Base-by-base conservation (phyloP, 2,888 invertebrate genomes). In the Hydrotaea diabolus region DNA sequence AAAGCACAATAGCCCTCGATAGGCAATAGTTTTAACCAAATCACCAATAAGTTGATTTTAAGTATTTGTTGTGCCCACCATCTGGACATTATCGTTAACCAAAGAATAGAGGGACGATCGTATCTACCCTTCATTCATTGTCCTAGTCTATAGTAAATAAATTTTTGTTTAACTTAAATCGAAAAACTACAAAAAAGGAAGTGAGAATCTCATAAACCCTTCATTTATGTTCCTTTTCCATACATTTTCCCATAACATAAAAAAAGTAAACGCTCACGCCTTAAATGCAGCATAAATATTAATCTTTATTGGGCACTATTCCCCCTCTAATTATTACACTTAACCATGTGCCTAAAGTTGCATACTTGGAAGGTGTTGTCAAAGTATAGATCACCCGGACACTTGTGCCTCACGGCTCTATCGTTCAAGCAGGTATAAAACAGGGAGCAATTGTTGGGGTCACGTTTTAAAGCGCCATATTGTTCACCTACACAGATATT, bases 361-460 rank as follows among this genome's bases (percentile, higher is more conserved):
- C 77, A 77, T 19, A 64, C 26, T 3, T 43, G 13, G 43, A 43
- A 43, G 2, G 53, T 23, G 1, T 5, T 21, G 49, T 81, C 81
- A 13, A 57, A 82, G 26, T 77, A 59, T 4, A 73, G 36, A 9
- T 57, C 73, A 2, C 21, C 26, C 0, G 66, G 31, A 23, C 77
- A 77, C 3, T 55, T 66, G 39, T 19, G 55, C 21, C 26, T 57
- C 17, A 73, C 9, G 0, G 36, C 19, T n/a, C 49, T 31, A 7
- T 43, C n/a, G 0, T 15, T 17, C 7, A 62, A 53, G 23, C 80
- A 80, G 17, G 71, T 62, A 23, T 80, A 76, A 21, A 71, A 80
- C 17, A n/a, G 53, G 64, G 64, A 23, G 23, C 72, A 81, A 23
- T 77, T 64, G n/a, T 72, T 55, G 11, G 81, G 72, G 26, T 73